Evolutionary conservation across 2,888 invertebrate species (phyloP).

Genomic region (Oligia latruncula): DNA sequence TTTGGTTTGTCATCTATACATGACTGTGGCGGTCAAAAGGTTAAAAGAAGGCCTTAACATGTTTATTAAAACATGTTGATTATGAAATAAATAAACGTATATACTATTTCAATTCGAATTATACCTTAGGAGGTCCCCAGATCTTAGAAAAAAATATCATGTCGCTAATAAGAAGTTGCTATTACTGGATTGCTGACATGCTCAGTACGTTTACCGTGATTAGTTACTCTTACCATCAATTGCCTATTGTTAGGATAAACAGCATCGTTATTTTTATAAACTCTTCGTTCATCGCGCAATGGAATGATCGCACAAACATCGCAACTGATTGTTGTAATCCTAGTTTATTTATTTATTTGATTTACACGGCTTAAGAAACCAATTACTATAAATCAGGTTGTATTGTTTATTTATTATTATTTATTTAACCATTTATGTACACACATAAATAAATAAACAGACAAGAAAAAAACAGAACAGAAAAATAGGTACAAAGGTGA

Average conservation of each 20-base stretch:
- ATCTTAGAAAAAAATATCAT: background rate
- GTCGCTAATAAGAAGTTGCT: background rate
- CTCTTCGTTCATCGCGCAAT: constrained; percentile 5
- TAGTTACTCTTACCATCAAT: constrained; percentile 23
- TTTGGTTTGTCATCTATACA: too few relatives aligned
- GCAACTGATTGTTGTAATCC: background rate
- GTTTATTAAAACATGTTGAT: too few relatives aligned
- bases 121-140: background rate
- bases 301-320: constrained; percentile 16
- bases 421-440: too few relatives aligned
- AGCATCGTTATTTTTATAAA: constrained; percentile 21
- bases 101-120: background rate
- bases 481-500: too few relatives aligned
- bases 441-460: too few relatives aligned
- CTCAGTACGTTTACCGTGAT: background rate
- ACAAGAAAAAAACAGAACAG: too few relatives aligned
- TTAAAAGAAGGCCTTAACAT: too few relatives aligned
- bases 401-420: too few relatives aligned
- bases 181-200: background rate
- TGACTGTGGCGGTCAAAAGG: too few relatives aligned
- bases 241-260: constrained; percentile 30
- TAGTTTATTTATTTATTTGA: background rate
- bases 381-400: too few relatives aligned
- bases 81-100: too few relatives aligned
- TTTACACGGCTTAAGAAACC: too few relatives aligned